Conservation (phyloP, 2,888 invertebrate genomes). For the Trypoxylon attenuatum region DNA sequence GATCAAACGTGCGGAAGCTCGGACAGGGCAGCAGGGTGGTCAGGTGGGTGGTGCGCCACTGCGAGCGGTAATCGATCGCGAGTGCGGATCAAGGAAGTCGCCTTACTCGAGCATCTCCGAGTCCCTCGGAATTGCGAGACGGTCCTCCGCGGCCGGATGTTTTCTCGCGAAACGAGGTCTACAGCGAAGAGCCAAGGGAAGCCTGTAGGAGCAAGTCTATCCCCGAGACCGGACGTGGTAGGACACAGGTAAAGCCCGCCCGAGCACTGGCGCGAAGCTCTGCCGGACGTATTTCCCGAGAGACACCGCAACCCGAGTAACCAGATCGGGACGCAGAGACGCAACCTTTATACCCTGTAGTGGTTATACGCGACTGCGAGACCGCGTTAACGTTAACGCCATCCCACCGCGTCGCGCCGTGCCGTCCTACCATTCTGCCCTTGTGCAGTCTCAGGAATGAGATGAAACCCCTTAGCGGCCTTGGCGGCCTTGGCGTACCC, state of each 20-base stretch:
- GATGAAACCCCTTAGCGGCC: constrained; percentile 12
- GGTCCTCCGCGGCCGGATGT: constrained; percentile 9
- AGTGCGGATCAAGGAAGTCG: constrained; percentile 41
- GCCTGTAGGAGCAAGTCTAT: constrained; percentile 7
- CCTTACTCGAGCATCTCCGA: constrained; percentile 28
- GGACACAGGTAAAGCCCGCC: constrained; percentile 45
- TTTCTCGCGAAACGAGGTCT: constrained; percentile 21
- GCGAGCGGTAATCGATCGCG: constrained; percentile 18
- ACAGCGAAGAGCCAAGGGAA: too few relatives aligned
- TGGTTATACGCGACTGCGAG: constrained; percentile 2
- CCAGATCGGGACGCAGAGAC: too few relatives aligned
- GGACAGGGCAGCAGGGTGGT: neutral
- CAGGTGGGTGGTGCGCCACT: neutral
- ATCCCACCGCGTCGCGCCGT: constrained; percentile 7
- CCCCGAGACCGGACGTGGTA: constrained; percentile 18
- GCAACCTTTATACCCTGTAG: neutral
- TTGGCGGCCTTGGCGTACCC: constrained; percentile 47
- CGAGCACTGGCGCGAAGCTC: too few relatives aligned
- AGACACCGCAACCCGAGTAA: constrained; percentile 25
- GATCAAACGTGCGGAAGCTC: neutral
- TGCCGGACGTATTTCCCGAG: constrained; percentile 53
- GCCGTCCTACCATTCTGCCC: neutral
- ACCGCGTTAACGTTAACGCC: constrained; percentile 39
- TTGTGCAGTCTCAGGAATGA: too few relatives aligned
- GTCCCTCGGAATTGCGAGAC: constrained; percentile 11